These are phyloP conservation scores for Grallaria varia DNA, from an alignment of 2,113 vertebrate genomes.

Conservation along the genomic window DNA sequence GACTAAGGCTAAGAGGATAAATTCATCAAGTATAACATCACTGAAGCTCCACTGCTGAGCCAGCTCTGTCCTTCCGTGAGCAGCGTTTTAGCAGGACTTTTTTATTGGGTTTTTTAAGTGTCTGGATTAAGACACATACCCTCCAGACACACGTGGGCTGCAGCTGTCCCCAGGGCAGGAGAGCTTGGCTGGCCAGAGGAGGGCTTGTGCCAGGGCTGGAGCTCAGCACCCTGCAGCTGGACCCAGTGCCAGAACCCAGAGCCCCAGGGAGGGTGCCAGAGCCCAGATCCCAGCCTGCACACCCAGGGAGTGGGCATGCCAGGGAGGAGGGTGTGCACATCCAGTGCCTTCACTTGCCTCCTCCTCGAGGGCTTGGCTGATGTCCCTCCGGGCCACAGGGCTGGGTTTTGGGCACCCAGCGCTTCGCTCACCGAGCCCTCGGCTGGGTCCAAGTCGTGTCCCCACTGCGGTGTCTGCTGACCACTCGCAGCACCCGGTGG, in stretches of 20 bases:
- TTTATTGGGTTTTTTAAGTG: background rate
- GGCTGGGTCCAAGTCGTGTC: background rate
- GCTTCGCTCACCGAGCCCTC: fast-evolving
- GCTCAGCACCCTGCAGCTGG: fast-evolving
- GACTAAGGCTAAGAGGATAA: background rate
- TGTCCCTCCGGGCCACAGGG: background rate
- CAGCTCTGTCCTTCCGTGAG: background rate
- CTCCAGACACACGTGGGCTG: background rate
- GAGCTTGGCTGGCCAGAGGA: background rate
- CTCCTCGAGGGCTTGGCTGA: background rate
- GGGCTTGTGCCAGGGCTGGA: background rate
- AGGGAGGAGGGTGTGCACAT: background rate
- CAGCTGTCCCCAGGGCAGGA: background rate
- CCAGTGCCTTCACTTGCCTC: background rate
- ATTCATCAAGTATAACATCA: background rate
- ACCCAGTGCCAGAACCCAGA: too few species aligned
- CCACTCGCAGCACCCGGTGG: fast-evolving
- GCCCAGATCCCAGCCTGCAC: background rate
- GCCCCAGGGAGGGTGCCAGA: background rate
- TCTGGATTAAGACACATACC: fast-evolving
- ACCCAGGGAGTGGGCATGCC: background rate
- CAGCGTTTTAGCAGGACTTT: background rate
- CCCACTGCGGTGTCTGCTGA: background rate
- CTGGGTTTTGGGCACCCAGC: background rate
- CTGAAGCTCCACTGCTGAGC: background rate